Evolutionary conservation across 1,140 invertebrate genomes (phyloP).

Genomic region (Aleiodes sp.): DNA sequence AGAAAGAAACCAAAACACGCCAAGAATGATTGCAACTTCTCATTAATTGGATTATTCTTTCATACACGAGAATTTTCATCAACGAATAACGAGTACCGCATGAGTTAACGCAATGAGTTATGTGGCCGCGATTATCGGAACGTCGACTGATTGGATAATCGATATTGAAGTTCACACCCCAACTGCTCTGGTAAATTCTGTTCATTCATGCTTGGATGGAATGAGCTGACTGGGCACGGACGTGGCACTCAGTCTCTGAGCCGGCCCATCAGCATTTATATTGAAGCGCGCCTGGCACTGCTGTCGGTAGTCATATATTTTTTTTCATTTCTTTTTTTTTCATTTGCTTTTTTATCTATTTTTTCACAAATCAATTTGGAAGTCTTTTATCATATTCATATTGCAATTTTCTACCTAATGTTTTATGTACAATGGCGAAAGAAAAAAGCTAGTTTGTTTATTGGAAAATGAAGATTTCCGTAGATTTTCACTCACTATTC

Average conservation of each 20-base stretch:
- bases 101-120: slow-evolving; percentile 19
- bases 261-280: slow-evolving; percentile 32
- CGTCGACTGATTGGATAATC: slow-evolving; percentile 24
- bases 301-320: slow-evolving; percentile 16
- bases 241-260: slow-evolving; percentile 22
- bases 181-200: slow-evolving; percentile 30
- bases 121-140: slow-evolving; percentile 15
- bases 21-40: background rate
- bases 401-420: slow-evolving; percentile 2
- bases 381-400: background rate
- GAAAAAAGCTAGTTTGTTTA: background rate
- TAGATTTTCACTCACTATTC: background rate
- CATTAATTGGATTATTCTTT: background rate
- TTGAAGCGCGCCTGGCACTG: slow-evolving; percentile 16
- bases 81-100: slow-evolving; percentile 26
- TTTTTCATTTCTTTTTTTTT: background rate
- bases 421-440: background rate
- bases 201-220: slow-evolving; percentile 31
- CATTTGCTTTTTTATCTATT: slow-evolving; percentile 1
- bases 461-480: background rate
- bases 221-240: slow-evolving; percentile 32
- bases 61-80: slow-evolving; percentile 24
- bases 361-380: background rate
- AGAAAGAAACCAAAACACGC: background rate
- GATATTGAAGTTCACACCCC: slow-evolving; percentile 29